Base-by-base conservation (phyloP, 2,888 invertebrate genomes). In the Cepaea hortensis region DNA sequence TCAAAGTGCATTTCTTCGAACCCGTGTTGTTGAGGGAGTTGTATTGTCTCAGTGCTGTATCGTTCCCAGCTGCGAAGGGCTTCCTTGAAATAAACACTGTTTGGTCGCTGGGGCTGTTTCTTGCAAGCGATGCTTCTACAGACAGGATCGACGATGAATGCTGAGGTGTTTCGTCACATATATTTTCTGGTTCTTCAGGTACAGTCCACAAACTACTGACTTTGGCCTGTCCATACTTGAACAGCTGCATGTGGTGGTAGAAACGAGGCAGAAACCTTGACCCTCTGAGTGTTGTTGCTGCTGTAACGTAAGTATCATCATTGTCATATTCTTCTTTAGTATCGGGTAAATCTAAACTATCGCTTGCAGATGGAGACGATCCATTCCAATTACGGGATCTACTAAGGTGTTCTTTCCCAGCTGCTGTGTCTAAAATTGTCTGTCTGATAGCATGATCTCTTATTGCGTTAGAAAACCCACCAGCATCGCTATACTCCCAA, bases 201-300 rank as follows among this genome's bases (percentile, higher is more conserved):
- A 86, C 23, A 18, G 86, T 86, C 86, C 86, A 86, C 35, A 86
- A 23, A 61, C 86, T 86, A n/a, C 86, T 86, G 35, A 83, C 70
- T 61, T 72, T 77, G 9, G 83, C 15, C 35, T 83, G 83, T 0
- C 83, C 83, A 20, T 77, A 75, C 23, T 79, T 86, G 9, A 82
- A 72, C 20, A 77, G 83, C 61, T n/a, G 83, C 18, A 79, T 62
- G 6, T 80, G 82, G 3, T 70, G 80, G 62, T 86, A 48, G 9
- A 55, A 46, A 46, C 80, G 81, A 20, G 50, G n/a, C 13, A 77
- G n/a, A 11, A 11, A 35, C n/a, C 18, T 15, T 6, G 46, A 46
- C 6, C 20, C 11, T 48, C 55, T 73, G n/a, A 23, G 73, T 62
- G 72, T 73, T 3, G 68, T 35, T 15, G 46, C 55, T 5, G 62